A percentile compares a stretch with the other conserved stretches of the same genome.
These are phyloP conservation scores for Polypedilum vanderplanki DNA, from an alignment of 1,140 invertebrate species.

Conservation along the genomic window DNA sequence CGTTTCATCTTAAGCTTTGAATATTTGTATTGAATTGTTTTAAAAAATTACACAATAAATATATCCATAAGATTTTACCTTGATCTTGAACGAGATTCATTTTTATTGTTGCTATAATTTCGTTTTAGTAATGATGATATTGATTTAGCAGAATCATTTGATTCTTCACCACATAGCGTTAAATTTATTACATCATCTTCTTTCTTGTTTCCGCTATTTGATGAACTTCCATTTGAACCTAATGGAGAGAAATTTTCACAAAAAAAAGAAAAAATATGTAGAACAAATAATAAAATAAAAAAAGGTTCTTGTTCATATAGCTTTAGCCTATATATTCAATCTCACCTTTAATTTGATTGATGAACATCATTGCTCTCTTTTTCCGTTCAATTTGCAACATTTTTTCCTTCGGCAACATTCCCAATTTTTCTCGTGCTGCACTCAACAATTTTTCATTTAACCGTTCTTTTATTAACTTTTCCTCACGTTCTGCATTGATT, in stretches of 20 bases:
- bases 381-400: slow-evolving; percentile 66
- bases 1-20: too few relatives aligned
- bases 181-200: slow-evolving; percentile 8
- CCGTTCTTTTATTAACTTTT: slow-evolving; percentile 49
- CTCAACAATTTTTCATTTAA: slow-evolving; percentile 56
- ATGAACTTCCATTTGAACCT: slow-evolving; percentile 1
- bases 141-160: background rate
- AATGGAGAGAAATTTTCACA: background rate
- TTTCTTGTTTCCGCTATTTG: background rate
- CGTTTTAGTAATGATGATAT: background rate
- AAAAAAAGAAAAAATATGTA: background rate
- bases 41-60: too few relatives aligned
- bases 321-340: background rate
- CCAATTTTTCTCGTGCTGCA: slow-evolving; percentile 54
- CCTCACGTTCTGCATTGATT: background rate
- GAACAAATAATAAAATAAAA: background rate
- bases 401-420: slow-evolving; percentile 51
- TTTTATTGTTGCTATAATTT: background rate
- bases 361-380: slow-evolving; percentile 55
- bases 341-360: slow-evolving; percentile 52
- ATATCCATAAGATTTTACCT: background rate
- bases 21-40: too few relatives aligned
- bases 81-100: background rate
- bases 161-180: background rate
- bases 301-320: background rate